phyloP scores from a whole-genome alignment of 2,888 invertebrate species.

The Bhutanitis thaidina region DNA sequence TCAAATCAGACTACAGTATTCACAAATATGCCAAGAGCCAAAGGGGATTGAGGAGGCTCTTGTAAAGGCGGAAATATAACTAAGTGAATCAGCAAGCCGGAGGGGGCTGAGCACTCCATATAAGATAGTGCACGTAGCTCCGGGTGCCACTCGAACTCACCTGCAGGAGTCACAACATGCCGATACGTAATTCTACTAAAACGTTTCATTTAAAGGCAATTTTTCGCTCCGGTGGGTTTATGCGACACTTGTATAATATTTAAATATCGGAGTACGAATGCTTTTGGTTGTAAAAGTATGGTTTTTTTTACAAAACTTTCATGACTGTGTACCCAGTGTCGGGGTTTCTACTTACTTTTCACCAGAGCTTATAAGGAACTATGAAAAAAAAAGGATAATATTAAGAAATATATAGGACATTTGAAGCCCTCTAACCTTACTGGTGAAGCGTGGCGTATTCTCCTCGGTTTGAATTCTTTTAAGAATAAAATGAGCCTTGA shows the following conservation, averaged over 20 bases:
- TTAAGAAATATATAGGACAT: no score
- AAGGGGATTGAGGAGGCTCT: slow-evolving; percentile 29
- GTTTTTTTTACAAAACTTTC: no score
- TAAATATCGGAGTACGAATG: no score
- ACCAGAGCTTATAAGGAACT: no score
- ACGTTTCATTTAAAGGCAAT: slow-evolving; percentile 2
- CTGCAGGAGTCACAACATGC: slow-evolving; percentile 17
- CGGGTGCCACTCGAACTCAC: slow-evolving; percentile 29
- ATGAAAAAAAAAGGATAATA: no score
- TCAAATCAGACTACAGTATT: slow-evolving; percentile 2
- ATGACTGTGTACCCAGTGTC: no score
- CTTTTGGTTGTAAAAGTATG: no score
- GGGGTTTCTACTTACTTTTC: no score
- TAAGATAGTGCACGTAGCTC: slow-evolving; percentile 22
- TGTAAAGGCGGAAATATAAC: slow-evolving; percentile 47
- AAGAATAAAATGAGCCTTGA: no score
- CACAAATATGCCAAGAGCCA: not conserved
- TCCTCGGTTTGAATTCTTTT: no score
- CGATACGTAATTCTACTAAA: slow-evolving; percentile 2
- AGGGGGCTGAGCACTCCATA: slow-evolving; percentile 18
- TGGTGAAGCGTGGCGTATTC: no score
- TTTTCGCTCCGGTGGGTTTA: not conserved
- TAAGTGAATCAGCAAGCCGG: slow-evolving; percentile 54
- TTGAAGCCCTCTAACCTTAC: no score
- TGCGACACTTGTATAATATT: not conserved